These are phyloP conservation scores for Acanthurus leucopareius DNA, from an alignment of 2,797 vertebrate species.

Conservation along the genomic window DNA sequence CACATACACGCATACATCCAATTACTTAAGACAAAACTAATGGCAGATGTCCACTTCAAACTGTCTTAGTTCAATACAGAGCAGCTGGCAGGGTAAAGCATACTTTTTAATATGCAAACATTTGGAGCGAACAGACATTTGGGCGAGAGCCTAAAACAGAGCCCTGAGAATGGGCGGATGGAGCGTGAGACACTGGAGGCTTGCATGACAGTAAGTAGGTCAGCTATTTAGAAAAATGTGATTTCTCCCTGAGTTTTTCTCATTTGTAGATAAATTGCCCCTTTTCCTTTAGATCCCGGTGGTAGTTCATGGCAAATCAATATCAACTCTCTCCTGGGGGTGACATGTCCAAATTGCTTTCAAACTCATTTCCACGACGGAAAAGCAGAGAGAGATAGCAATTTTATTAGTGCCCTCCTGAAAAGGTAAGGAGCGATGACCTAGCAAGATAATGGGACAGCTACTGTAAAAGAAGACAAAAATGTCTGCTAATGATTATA, in stretches of 20 bases:
- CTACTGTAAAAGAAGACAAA: constrained; percentile 68
- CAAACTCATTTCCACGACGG: constrained; percentile 82
- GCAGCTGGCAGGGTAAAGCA: constrained; percentile 53
- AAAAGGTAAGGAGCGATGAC: constrained; percentile 78
- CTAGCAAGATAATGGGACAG: constrained; percentile 66
- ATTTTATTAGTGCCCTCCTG: constrained; percentile 79
- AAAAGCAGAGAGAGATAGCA: constrained; percentile 75
- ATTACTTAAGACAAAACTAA: constrained; percentile 56
- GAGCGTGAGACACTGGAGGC: constrained; percentile 71
- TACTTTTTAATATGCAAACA: constrained; percentile 69
- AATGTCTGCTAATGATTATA: constrained; percentile 52
- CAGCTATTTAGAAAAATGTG: constrained; percentile 85
- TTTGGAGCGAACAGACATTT: constrained; percentile 71
- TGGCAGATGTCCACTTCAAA: constrained; percentile 53
- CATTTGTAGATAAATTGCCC: constrained; percentile 84
- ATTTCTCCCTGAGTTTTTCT: constrained; percentile 77
- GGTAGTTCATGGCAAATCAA: constrained; percentile 83
- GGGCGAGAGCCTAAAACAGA: constrained; percentile 68
- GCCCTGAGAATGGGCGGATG: constrained; percentile 63
- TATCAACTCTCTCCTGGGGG: constrained; percentile 81
- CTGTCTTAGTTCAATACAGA: constrained; percentile 43
- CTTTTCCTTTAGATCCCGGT: constrained; percentile 76
- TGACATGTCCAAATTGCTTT: constrained; percentile 86
- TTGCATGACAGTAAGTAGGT: constrained; percentile 81
- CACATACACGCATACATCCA: constrained; percentile 33